Evolutionary conservation across 2,113 vertebrate genomes (phyloP).

Genomic region (Dromiciops gliroides): DNA sequence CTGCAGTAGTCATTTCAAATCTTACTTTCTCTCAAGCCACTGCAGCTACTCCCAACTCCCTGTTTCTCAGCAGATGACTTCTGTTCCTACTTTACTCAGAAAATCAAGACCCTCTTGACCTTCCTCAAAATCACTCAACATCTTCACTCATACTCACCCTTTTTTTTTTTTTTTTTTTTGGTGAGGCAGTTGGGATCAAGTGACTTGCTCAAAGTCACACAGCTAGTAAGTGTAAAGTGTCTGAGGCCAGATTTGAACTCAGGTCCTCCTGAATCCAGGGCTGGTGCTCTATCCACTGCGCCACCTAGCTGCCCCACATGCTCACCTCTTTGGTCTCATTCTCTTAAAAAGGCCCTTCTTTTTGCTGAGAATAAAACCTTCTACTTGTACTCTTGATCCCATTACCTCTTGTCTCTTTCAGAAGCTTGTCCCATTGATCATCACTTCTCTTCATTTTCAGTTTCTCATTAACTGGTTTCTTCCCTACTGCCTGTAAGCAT

Average conservation of each 20-base stretch:
- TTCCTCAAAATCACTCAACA: not conserved
- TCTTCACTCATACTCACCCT: not conserved
- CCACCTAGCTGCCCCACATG: too few relatives aligned
- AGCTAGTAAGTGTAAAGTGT: too few relatives aligned
- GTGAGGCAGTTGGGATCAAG: too few relatives aligned
- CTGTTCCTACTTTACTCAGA: not conserved
- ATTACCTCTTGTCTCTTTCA: not conserved
- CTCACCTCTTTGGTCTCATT: too few relatives aligned
- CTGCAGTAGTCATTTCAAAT: not conserved
- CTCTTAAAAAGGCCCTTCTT: too few relatives aligned
- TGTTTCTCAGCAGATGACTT: not conserved
- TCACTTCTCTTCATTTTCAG: not conserved
- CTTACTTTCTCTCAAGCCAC: not conserved
- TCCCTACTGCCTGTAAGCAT: not conserved
- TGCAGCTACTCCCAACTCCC: not conserved
- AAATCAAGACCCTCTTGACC: not conserved
- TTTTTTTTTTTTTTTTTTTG: not conserved
- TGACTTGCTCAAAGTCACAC: too few relatives aligned
- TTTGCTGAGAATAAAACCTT: not conserved
- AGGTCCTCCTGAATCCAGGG: too few relatives aligned
- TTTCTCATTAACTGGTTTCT: not conserved
- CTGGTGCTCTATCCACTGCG: too few relatives aligned
- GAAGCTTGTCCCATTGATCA: not conserved
- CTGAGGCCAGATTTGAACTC: too few relatives aligned
- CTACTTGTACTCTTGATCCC: not conserved